These are phyloP conservation scores for Bombus pyrosoma DNA, from an alignment of 1,140 invertebrate genomes.

Conservation along the genomic window DNA sequence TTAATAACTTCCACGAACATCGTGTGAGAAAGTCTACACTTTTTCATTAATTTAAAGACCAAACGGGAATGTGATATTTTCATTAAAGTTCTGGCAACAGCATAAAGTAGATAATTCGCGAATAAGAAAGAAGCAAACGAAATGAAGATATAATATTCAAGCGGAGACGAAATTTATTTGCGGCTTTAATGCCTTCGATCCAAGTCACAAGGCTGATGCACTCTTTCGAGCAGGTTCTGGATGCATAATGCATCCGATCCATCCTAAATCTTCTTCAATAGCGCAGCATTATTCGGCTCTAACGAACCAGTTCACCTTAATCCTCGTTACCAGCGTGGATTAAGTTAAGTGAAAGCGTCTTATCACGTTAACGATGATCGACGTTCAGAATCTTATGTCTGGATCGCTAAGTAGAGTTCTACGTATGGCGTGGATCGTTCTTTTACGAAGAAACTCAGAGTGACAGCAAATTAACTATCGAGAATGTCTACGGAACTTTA, in stretches of 20 bases:
- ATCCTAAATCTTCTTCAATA: constrained; percentile 44
- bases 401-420: constrained; percentile 52
- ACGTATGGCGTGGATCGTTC: constrained; percentile 4
- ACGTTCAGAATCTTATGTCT: constrained; percentile 48
- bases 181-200: background rate
- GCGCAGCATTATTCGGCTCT: constrained; percentile 16
- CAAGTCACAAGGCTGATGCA: background rate
- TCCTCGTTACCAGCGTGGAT: constrained; percentile 52
- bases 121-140: background rate
- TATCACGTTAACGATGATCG: constrained; percentile 68
- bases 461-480: constrained; percentile 21
- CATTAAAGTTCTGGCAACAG: background rate
- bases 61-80: too few species aligned
- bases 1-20: background rate
- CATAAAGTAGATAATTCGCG: background rate
- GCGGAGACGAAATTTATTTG: background rate
- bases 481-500: background rate
- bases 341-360: constrained; percentile 67
- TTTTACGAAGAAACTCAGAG: background rate
- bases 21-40: background rate
- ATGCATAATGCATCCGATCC: constrained; percentile 21
- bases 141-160: too few species aligned
- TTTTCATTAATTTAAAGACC: background rate
- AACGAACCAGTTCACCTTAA: constrained; percentile 61
- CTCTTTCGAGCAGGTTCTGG: background rate